Evolutionary conservation across 2,113 vertebrate genomes (phyloP).

Genomic region (Nycticebus coucang): DNA sequence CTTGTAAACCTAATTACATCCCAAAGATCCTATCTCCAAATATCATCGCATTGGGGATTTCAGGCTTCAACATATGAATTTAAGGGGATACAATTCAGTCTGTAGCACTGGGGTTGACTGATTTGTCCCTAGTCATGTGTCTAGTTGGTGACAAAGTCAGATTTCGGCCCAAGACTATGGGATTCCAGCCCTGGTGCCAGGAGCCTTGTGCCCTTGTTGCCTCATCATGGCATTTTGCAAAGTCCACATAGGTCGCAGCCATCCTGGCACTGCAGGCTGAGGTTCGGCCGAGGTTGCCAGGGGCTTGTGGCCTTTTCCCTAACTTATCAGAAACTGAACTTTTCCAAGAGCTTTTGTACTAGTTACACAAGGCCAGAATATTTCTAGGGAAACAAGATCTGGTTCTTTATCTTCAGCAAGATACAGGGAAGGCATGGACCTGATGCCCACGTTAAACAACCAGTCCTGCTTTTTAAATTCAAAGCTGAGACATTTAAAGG

Average conservation of each 20-base stretch:
- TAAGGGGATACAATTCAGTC: neutral
- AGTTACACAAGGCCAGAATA: neutral
- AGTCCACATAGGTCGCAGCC: accelerated
- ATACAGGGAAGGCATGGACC: neutral
- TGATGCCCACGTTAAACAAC: neutral
- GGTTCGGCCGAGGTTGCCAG: neutral
- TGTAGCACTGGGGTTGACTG: neutral
- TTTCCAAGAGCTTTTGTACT: neutral
- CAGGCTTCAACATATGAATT: neutral
- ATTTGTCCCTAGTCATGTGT: neutral
- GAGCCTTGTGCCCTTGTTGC: neutral
- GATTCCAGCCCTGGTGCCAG: neutral
- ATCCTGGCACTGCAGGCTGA: neutral
- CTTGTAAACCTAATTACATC: neutral
- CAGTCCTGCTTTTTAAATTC: neutral
- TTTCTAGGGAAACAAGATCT: neutral
- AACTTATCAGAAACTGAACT: neutral
- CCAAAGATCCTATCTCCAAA: neutral
- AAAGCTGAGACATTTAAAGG: neutral
- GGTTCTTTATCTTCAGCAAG: neutral
- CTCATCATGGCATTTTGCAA: accelerated
- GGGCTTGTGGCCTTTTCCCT: neutral
- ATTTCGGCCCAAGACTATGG: neutral
- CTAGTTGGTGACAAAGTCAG: neutral
- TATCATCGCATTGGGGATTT: accelerated